These are phyloP conservation scores for Polietes domitor DNA, from an alignment of 2,888 invertebrate species.

Conservation along the genomic window DNA sequence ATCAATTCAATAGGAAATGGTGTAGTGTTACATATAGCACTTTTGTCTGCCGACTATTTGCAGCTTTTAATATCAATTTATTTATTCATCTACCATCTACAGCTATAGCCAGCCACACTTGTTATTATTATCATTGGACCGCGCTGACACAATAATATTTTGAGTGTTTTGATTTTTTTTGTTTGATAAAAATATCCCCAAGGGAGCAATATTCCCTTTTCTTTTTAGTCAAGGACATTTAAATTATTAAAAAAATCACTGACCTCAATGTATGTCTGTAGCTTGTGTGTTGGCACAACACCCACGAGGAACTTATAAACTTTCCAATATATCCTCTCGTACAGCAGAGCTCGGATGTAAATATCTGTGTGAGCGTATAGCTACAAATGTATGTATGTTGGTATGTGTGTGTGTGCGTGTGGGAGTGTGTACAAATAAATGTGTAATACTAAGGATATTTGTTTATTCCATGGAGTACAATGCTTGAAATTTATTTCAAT, in stretches of 20 bases:
- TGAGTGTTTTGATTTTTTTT: no score
- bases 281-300: background rate
- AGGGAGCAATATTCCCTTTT: background rate
- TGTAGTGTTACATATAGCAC: no score
- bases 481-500: slow-evolving; percentile 35
- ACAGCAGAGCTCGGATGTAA: background rate
- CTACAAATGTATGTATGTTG: background rate
- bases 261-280: background rate
- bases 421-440: background rate
- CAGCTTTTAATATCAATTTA: no score
- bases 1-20: no score
- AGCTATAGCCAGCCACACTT: no score
- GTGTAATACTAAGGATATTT: slow-evolving; percentile 16
- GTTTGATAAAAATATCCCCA: no score
- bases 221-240: background rate
- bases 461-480: slow-evolving; percentile 19
- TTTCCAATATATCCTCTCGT: background rate
- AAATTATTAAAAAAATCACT: slow-evolving; percentile 5
- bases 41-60: no score
- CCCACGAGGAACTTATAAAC: background rate
- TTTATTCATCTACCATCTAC: no score
- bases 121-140: no score
- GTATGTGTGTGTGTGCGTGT: background rate
- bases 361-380: background rate
- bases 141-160: no score